phyloP scores from a whole-genome alignment of 2,797 vertebrate genomes.

The Delichon dasypus region DNA sequence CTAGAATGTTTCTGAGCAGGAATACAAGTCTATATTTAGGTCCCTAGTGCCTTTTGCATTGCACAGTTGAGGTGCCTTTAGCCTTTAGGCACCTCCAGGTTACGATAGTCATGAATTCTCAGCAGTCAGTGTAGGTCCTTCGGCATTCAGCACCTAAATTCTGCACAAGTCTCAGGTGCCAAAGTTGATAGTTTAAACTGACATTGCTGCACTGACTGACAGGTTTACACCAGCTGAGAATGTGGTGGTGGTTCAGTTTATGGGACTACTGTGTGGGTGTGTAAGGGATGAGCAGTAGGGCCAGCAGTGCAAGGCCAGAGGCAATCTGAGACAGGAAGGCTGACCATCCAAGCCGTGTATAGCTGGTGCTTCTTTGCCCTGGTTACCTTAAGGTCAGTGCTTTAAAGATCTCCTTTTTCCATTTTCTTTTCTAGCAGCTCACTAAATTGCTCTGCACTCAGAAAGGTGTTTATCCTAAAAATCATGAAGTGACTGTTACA shows the following conservation, averaged over 20 bases:
- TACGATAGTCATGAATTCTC: slow-evolving; percentile 45
- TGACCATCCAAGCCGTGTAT: not conserved
- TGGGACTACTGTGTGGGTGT: not conserved
- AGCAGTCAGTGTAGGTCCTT: slow-evolving; percentile 32
- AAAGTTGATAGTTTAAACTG: slow-evolving; percentile 49
- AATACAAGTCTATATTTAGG: slow-evolving; percentile 45
- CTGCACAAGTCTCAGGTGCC: slow-evolving; percentile 14
- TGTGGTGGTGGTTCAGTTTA: not conserved
- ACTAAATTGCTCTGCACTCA: not conserved
- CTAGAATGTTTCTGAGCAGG: slow-evolving; percentile 20
- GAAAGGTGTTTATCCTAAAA: not conserved
- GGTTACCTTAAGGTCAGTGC: not conserved
- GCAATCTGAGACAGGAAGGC: not conserved
- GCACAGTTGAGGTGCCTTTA: slow-evolving; percentile 37
- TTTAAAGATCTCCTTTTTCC: not conserved
- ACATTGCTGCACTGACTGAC: slow-evolving; percentile 22
- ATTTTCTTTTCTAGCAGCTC: not conserved
- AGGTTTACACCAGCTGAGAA: not conserved
- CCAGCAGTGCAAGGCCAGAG: not conserved
- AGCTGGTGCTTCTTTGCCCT: not conserved
- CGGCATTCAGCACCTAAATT: not conserved
- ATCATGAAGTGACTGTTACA: not conserved
- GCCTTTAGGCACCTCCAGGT: slow-evolving; percentile 62
- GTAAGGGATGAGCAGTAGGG: not conserved
- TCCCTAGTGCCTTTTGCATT: slow-evolving; percentile 17